A percentile compares a stretch with the other conserved stretches of the same genome.
Evolutionary conservation across 2,113 vertebrate genomes (phyloP).

Genomic region (Ptilonorhynchus violaceus): DNA sequence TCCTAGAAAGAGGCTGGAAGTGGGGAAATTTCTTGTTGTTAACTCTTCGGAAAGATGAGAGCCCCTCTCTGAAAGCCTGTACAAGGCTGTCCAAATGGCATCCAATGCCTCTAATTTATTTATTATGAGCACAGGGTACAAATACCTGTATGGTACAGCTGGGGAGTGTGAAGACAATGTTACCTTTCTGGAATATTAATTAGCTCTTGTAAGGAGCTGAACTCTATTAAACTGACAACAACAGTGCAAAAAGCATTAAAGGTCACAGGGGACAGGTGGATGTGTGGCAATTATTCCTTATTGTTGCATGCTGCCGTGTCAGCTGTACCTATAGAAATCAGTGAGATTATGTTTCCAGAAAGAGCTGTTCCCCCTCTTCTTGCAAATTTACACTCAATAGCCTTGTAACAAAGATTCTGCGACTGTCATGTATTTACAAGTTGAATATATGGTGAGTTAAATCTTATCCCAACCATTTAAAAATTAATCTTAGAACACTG

Average conservation of each 20-base stretch:
- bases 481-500: background rate
- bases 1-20: fast-evolving
- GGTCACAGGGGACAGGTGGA: background rate
- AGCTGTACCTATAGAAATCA: background rate
- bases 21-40: background rate
- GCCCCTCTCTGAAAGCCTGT: no score
- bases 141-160: background rate
- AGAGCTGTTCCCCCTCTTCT: background rate
- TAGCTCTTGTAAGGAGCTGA: background rate
- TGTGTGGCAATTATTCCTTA: background rate
- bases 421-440: background rate
- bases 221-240: background rate
- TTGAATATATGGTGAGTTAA: background rate
- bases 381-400: background rate
- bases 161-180: background rate
- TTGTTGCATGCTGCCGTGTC: background rate
- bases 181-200: background rate
- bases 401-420: background rate
- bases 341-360: background rate
- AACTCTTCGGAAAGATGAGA: background rate
- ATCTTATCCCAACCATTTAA: background rate
- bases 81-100: fast-evolving
- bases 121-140: background rate
- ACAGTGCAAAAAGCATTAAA: background rate
- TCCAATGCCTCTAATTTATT: background rate